These are phyloP conservation scores for Microhierax caerulescens DNA, from an alignment of 2,797 vertebrate species.

Conservation along the genomic window DNA sequence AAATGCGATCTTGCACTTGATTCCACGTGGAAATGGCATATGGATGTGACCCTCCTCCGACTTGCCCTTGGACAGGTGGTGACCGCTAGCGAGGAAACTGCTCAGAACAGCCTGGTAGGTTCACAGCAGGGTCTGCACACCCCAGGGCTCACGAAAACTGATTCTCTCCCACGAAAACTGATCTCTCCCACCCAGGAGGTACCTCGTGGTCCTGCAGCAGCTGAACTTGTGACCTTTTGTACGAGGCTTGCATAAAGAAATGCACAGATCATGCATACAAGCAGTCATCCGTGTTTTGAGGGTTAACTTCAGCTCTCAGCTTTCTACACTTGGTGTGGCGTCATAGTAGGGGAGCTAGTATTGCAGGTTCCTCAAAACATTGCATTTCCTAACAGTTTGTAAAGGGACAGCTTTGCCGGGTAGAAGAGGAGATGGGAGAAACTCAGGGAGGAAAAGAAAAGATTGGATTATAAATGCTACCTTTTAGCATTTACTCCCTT, in stretches of 20 bases:
- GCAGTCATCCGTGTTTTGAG: not conserved
- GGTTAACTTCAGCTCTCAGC: not conserved
- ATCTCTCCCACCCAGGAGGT: not conserved
- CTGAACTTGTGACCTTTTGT: not conserved
- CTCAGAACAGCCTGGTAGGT: not conserved
- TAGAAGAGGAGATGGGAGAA: not conserved
- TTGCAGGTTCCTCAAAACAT: not conserved
- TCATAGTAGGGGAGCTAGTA: not conserved
- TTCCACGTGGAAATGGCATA: not conserved
- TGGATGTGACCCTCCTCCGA: not conserved
- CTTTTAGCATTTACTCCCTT: not conserved
- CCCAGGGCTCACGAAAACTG: not conserved
- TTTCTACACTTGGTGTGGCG: not conserved
- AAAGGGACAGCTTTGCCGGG: not conserved
- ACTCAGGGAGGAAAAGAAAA: not conserved
- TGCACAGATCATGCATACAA: not conserved
- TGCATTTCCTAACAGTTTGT: not conserved
- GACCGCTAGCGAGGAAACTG: not conserved
- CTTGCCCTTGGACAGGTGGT: not conserved
- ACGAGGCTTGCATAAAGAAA: not conserved
- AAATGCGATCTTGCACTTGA: not conserved
- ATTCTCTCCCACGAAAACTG: accelerated
- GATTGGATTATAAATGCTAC: not conserved
- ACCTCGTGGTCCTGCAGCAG: not conserved
- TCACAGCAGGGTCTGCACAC: not conserved